A percentile compares a stretch with the other conserved stretches of the same genome.
Evolutionary conservation across 2,888 invertebrate genomes (phyloP).

Genomic region (Troides aeacus): DNA sequence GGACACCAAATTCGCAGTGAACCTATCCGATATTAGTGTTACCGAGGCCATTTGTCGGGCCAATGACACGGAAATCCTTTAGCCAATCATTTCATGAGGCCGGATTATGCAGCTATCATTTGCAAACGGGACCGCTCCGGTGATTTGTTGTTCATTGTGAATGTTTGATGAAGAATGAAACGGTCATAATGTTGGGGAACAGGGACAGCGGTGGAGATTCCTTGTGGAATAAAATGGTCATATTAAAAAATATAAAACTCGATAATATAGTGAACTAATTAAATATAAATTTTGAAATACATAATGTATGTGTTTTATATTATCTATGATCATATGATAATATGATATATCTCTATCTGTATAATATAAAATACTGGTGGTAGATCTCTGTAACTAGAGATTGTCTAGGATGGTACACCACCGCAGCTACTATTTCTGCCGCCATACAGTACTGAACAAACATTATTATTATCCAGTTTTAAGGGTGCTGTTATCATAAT

Average conservation of each 20-base stretch:
- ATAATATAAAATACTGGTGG: too few species aligned
- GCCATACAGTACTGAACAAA: too few species aligned
- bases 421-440: too few species aligned
- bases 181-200: constrained; percentile 1
- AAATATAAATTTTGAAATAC: too few species aligned
- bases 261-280: background rate
- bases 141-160: constrained; percentile 28
- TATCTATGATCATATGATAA: too few species aligned
- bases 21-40: constrained; percentile 13
- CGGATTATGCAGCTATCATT: constrained; percentile 16
- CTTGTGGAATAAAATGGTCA: background rate
- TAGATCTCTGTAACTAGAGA: too few species aligned
- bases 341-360: background rate
- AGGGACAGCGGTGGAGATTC: background rate
- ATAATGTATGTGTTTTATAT: too few species aligned
- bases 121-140: constrained; percentile 13
- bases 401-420: too few species aligned
- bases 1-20: background rate
- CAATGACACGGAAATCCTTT: constrained; percentile 21
- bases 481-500: too few species aligned
- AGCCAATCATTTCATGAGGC: constrained; percentile 10
- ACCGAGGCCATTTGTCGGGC: constrained; percentile 24
- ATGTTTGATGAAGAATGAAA: constrained; percentile 25
- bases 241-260: background rate
- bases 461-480: too few species aligned